Evolutionary conservation across 92 coral and sea anemone species (phyloP), one percentile per base, ranked within the genome.

Genomic region (Parazoanthus darwini): DNA sequence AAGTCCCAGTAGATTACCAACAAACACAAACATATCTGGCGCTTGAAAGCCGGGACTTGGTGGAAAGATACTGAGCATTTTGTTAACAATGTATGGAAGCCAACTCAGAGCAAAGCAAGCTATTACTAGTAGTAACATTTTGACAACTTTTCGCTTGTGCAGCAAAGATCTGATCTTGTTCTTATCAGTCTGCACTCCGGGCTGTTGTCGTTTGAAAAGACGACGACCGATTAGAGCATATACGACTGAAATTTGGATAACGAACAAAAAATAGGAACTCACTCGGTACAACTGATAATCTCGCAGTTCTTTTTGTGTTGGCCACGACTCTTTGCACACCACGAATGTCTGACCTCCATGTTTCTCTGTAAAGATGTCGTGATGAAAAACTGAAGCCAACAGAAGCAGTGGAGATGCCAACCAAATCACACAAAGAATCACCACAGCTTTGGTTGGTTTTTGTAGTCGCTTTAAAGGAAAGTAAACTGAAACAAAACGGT

Each of bases 71-170:
- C 78, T 93, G 68, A 94, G 54, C 89, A 93, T 79, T 80, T 94
- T 94, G 90, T 94, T 94, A 51, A 94, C 81, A n/a, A 93, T 91
- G 81, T 94, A 94, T 3, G 95, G 98, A 37, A 94, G 89, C 98
- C 98, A 94, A 63, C 93, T 91, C 36, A 94, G 75, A 7, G 98
- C 67, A 88, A 94, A 94, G 29, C 93, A 68, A 37, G 93, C 85
- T 11, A 94, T 95, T 48, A 94, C 98, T 0, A 92, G 87, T 72
- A 94, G 89, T 67, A 94, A 82, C 98, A 94, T 94, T 80, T 94
- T 93, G 81, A 94, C 85, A 59, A 93, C 88, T 80, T 91, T 94
- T 58, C 93, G 88, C 82, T 94, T 94, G 73, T 86, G 92, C 74
- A 91, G 80, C 56, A 81, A 73, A 25, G 90, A 88, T 88, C 91